Evolutionary conservation across 2,797 vertebrate species (phyloP), one percentile per base, ranked within the genome.

Genomic region (Lemur catta): DNA sequence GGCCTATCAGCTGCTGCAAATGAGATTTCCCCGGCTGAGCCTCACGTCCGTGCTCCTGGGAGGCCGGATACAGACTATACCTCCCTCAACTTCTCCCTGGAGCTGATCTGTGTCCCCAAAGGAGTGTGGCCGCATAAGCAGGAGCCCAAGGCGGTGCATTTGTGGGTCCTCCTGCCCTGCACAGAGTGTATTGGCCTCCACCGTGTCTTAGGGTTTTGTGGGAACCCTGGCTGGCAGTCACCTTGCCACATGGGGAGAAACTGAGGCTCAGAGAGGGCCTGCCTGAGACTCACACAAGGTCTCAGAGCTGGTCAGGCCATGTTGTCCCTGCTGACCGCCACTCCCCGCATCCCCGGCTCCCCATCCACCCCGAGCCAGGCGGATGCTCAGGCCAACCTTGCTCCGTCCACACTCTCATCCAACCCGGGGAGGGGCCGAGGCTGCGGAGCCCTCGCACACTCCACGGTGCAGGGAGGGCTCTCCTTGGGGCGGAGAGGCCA

Each of bases 1-100:
- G 91, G 48, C 96, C 96, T 92, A 95, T 94, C 84, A 86, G 94
- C 96, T 75, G 85, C 97, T 71, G 69, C 95, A 94, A 97, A 92
- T 91, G 96, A 97, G 96, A 97, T 97, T 97, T 98, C 95, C 0
- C 63, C 20, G 94, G 98, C 96, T 92, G 78, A 98, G 98, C 96
- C 87, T 90, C 81, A 14, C 1, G 33, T 81, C 74, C 33, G 61
- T 33, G 30, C n/a, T 91, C 71, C 75, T 96, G 87, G 91, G 96
- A 96, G 95, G 94, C 71, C 1, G 15, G 74, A 22, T 48, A 3
- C 3, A 41, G 80, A 5, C 91, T 0, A 12, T 89, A n/a, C 13
- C 78, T 7, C 22, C 35, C 84, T 24, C 1, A 0, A 33, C 63
- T 26, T 8, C 55, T 71, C 38, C 18, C 13, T 0, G 38, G 55